phyloP scores from a whole-genome alignment of 2,888 invertebrate genomes.

The Cerastoderma edule region DNA sequence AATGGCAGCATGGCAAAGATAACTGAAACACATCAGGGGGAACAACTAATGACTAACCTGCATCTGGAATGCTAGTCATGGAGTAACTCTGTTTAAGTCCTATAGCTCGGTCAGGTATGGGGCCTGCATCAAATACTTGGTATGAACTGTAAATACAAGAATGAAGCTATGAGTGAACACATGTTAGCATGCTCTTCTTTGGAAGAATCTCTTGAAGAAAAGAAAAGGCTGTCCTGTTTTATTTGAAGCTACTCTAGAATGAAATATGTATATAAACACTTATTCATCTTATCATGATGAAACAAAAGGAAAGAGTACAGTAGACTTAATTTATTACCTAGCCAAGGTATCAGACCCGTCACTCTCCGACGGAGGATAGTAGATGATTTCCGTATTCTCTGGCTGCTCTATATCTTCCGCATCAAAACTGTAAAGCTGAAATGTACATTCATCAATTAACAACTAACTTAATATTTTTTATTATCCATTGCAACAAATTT shows the following conservation, averaged over 20 bases:
- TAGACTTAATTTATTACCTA: conserved; percentile 66
- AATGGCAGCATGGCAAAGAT: no score
- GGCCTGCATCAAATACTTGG: conserved; percentile 63
- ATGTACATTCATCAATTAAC: conserved; percentile 10
- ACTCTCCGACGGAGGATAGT: conserved; percentile 73
- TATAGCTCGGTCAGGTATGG: conserved; percentile 16
- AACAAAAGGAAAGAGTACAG: no score
- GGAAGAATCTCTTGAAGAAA: no score
- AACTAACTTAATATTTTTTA: no score
- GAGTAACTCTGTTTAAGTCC: conserved; percentile 44
- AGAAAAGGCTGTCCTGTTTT: no score
- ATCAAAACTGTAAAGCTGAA: conserved; percentile 61
- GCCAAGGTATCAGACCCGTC: conserved; percentile 69
- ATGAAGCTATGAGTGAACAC: neutral
- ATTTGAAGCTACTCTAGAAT: no score
- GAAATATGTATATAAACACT: no score
- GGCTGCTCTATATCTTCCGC: conserved; percentile 67
- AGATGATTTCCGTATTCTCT: conserved; percentile 74
- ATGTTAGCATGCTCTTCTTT: neutral
- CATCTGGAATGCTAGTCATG: conserved; percentile 58
- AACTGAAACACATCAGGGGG: no score
- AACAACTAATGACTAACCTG: no score
- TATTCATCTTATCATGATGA: no score
- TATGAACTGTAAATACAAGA: conserved; percentile 64
- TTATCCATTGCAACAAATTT: neutral